A percentile compares a stretch with the other conserved stretches of the same genome.
Evolutionary conservation across 2,888 invertebrate species (phyloP).

Genomic region (Ecliptopera silaceata): DNA sequence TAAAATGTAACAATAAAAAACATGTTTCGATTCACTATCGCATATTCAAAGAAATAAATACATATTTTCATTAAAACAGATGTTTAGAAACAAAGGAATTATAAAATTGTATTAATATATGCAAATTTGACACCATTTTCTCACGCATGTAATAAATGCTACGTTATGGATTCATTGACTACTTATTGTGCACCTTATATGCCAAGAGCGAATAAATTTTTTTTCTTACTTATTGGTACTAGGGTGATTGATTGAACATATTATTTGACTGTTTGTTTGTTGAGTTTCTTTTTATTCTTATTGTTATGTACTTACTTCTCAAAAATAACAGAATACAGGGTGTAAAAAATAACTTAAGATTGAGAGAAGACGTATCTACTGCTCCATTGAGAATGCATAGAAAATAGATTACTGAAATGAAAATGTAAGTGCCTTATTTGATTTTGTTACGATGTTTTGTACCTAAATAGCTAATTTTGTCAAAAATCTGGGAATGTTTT

Average conservation of each 20-base stretch:
- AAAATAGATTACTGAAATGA: no score
- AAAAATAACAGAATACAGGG: not conserved
- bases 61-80: not conserved
- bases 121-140: constrained; percentile 12
- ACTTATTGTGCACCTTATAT: constrained; percentile 3
- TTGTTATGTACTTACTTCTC: no score
- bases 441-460: no score
- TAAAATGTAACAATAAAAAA: no score
- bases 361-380: no score
- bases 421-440: no score
- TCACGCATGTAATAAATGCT: not conserved
- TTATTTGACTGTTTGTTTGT: constrained; percentile 5
- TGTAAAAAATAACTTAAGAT: no score
- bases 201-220: constrained; percentile 10
- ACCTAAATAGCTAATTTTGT: no score
- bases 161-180: constrained; percentile 18
- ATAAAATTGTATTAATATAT: constrained; percentile 3
- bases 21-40: not conserved
- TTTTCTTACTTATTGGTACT: no score
- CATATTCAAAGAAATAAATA: not conserved
- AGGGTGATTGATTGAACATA: constrained; percentile 12
- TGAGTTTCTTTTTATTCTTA: not conserved
- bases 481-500: no score
- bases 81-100: constrained; percentile 13
- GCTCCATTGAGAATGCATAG: no score